Conservation (phyloP, 1,140 invertebrate genomes). For the Globodera rostochiensis region DNA sequence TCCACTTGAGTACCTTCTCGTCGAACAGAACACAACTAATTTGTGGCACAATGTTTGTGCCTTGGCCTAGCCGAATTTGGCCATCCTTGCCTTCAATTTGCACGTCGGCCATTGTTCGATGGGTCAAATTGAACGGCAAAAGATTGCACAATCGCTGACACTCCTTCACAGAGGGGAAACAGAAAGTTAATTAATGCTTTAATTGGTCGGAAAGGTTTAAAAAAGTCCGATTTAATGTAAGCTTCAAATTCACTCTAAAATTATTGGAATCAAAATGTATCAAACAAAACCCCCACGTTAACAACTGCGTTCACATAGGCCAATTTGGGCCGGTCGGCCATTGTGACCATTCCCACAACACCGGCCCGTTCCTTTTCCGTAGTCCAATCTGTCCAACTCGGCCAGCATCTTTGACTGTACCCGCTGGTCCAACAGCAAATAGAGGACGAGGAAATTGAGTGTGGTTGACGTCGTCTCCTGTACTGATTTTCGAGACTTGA, state of each 20-base stretch:
- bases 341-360: background rate
- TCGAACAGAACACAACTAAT: constrained; percentile 40
- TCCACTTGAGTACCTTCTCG: constrained; percentile 33
- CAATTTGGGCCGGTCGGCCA: constrained; percentile 22
- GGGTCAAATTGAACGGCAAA: constrained; percentile 33
- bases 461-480: constrained; percentile 29
- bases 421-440: constrained; percentile 25
- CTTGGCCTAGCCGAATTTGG: constrained; percentile 16
- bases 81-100: constrained; percentile 1
- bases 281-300: constrained; percentile 3
- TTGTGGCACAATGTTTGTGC: constrained; percentile 35
- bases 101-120: constrained; percentile 38
- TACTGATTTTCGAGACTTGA: background rate
- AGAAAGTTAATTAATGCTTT: no score
- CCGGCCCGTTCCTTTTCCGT: constrained; percentile 9
- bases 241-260: no score
- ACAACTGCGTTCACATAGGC: constrained; percentile 26
- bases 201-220: no score
- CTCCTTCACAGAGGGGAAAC: constrained; percentile 12
- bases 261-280: background rate
- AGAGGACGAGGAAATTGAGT: constrained; percentile 28
- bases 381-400: constrained; percentile 24
- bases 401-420: constrained; percentile 27
- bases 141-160: constrained; percentile 39
- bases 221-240: no score